A percentile compares a stretch with the other conserved stretches of the same genome.
Conservation (phyloP, 1,140 invertebrate genomes). For the Magallana gigas region DNA sequence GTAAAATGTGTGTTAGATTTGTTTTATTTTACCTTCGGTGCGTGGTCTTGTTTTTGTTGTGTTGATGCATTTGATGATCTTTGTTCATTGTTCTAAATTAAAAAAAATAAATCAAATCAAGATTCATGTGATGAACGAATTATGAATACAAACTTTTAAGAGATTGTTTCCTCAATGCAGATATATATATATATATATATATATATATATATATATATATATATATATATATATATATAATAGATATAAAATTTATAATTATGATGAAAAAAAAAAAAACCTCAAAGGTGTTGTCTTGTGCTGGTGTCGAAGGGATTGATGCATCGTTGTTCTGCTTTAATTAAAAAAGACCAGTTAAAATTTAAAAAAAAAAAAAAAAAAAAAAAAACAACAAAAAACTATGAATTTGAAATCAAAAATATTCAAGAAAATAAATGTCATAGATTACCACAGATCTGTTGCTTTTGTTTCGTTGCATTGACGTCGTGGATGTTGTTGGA, state of each 20-base stretch:
- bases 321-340: slow-evolving; percentile 11
- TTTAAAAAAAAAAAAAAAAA: neutral
- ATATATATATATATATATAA: neutral
- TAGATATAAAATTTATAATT: slow-evolving; percentile 4
- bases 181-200: neutral
- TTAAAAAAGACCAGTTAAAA: neutral
- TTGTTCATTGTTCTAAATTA: neutral
- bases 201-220: too few species aligned
- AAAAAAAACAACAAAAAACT: too few species aligned
- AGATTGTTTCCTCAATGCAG: neutral
- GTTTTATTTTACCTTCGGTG: slow-evolving; percentile 11
- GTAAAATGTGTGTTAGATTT: slow-evolving; percentile 8
- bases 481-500: slow-evolving; percentile 14
- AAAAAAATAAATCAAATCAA: neutral
- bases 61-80: slow-evolving; percentile 14
- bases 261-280: neutral
- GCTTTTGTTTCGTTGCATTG: slow-evolving; percentile 10
- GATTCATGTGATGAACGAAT: slow-evolving; percentile 4
- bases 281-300: slow-evolving; percentile 4
- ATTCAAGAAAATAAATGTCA: slow-evolving; percentile 9
- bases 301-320: slow-evolving; percentile 9
- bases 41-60: slow-evolving; percentile 6
- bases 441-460: slow-evolving; percentile 6
- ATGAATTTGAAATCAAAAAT: too few species aligned
- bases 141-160: slow-evolving; percentile 17